Percentiles rank a stretch among this genome's conserved stretches.
Conservation (phyloP, 2,888 invertebrate species). For the Nomada ferruginata region DNA sequence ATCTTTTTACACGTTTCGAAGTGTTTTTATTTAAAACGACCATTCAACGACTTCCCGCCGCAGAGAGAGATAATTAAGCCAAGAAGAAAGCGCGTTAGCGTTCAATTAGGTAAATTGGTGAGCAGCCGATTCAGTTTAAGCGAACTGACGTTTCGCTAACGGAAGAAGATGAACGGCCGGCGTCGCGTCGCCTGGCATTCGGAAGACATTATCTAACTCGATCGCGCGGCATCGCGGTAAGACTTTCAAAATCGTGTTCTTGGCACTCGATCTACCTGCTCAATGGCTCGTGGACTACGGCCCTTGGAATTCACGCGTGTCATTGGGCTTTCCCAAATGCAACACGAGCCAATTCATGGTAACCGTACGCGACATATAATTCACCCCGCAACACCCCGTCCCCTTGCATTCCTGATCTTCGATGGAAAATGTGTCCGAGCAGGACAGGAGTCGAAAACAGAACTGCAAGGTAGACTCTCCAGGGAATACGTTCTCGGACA, state of each 20-base stretch:
- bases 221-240: constrained; percentile 37
- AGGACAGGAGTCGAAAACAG: constrained; percentile 5
- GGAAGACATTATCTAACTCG: constrained; percentile 50
- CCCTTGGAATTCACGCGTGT: constrained; percentile 42
- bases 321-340: constrained; percentile 30
- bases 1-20: too few relatives aligned
- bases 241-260: constrained; percentile 60
- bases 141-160: constrained; percentile 19
- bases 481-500: constrained; percentile 32
- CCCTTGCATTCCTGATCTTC: neutral
- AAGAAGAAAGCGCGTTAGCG: constrained; percentile 14
- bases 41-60: constrained; percentile 1
- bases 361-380: neutral
- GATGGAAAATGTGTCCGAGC: neutral
- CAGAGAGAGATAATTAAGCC: constrained; percentile 8
- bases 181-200: constrained; percentile 36
- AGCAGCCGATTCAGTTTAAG: constrained; percentile 4
- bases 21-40: neutral
- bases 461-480: constrained; percentile 23
- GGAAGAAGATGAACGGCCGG: constrained; percentile 30
- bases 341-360: constrained; percentile 3
- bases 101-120: constrained; percentile 10
- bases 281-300: constrained; percentile 33
- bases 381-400: too few relatives aligned
- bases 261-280: constrained; percentile 43